Evolutionary conservation across 2,888 invertebrate genomes (phyloP).

Genomic region (Osmoderma eremita): DNA sequence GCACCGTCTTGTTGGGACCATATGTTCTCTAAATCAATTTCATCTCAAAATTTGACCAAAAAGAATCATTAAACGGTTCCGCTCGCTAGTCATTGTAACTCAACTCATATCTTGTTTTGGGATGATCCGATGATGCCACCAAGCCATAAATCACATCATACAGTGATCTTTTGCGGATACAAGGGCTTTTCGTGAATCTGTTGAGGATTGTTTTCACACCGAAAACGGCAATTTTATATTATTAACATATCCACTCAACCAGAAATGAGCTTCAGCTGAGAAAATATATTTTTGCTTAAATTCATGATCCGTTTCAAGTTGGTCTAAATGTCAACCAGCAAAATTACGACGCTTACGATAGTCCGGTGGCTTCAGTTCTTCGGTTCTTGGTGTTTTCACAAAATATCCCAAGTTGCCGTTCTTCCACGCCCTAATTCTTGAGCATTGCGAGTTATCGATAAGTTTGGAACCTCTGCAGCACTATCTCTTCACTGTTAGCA

Average conservation of each 20-base stretch:
- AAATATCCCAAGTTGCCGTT: too few relatives aligned
- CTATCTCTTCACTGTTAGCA: too few relatives aligned
- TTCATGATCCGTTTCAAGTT: neutral
- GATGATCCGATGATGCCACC: neutral
- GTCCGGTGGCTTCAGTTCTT: neutral
- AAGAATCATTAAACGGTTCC: neutral
- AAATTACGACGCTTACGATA: neutral
- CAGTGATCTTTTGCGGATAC: neutral
- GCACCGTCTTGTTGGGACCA: neutral
- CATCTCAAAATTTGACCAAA: neutral
- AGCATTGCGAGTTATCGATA: too few relatives aligned
- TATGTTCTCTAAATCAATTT: neutral
- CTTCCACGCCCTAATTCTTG: too few relatives aligned
- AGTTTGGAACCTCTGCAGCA: too few relatives aligned
- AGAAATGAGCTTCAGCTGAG: neutral
- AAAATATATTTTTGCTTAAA: neutral
- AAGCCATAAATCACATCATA: neutral
- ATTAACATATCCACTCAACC: neutral
- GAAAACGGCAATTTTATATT: neutral
- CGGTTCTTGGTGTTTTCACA: too few relatives aligned
- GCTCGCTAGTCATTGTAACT: too few relatives aligned
- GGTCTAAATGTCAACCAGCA: neutral
- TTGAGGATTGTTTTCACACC: neutral
- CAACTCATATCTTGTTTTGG: too few relatives aligned
- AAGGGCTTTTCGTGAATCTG: neutral